phyloP scores from a whole-genome alignment of 2,113 vertebrate genomes.

The Stegastes partitus region DNA sequence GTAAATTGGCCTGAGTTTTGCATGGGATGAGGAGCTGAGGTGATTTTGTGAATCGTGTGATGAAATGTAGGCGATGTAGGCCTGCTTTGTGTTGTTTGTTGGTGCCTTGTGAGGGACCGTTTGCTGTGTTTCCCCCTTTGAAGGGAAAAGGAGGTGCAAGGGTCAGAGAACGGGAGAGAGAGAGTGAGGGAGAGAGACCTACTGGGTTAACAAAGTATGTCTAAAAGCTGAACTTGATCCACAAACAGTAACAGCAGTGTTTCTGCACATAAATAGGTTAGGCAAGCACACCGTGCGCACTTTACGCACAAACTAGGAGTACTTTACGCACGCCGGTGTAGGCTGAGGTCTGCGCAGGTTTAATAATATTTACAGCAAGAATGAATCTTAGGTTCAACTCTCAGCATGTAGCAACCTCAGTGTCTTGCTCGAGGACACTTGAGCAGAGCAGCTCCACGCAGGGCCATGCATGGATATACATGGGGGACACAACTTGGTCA shows the following conservation, averaged over 20 bases:
- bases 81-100: conserved; percentile 16
- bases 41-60: conserved; percentile 8
- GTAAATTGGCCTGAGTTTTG: too few relatives aligned
- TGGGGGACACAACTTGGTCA: conserved; percentile 55
- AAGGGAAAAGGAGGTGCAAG: conserved; percentile 34
- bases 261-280: conserved; percentile 50
- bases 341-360: neutral
- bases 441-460: conserved; percentile 33
- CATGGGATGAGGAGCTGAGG: neutral
- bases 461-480: neutral
- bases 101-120: conserved; percentile 20
- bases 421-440: conserved; percentile 61
- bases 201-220: conserved; percentile 72
- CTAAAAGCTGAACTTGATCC: conserved; percentile 81
- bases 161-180: conserved; percentile 51
- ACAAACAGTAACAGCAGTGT: conserved; percentile 47
- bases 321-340: conserved; percentile 9
- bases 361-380: too few relatives aligned
- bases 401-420: neutral
- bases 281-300: conserved; percentile 18
- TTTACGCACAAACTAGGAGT: neutral
- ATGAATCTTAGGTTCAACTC: conserved; percentile 7
- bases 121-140: conserved; percentile 34
- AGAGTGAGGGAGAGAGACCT: conserved; percentile 19
- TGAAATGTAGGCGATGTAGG: neutral